Evolutionary conservation across 2,797 vertebrate genomes (phyloP), one percentile per base, ranked within the genome.

Genomic region (Hoplostethus mediterraneus): DNA sequence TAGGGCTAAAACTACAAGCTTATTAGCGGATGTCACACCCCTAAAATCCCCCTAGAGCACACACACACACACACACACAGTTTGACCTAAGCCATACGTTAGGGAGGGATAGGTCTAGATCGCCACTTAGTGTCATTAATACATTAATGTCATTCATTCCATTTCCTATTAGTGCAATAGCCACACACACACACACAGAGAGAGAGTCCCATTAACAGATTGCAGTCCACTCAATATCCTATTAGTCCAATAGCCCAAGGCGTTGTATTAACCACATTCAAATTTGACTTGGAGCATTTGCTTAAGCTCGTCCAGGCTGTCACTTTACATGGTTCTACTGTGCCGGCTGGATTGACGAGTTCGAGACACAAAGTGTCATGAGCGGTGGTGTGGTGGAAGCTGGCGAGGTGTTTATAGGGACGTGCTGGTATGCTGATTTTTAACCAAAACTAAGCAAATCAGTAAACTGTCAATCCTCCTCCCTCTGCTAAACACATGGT

Each of bases 71-170:
- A 57, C 54, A 44, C 25, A 59, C 64, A 56, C 52, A 36, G 56
- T 64, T 55, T 78, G 63, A 70, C 76, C 69, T 74, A 42, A 68
- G 54, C 87, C 91, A 89, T 90, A 88, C 90, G 89, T 86, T 77
- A 81, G 54, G 36, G 73, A 62, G 53, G 79, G 86, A 81, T 90
- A 86, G 87, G 54, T 72, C 79, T 57, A 57, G 60, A 57, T 81
- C 78, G 81, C 63, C 67, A 83, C 72, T 74, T 55, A 80, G 59
- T 73, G 83, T 67, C 77, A 76, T 53, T 73, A 79, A 76, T 67
- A 42, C 68, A 72, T 57, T 82, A 78, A 81, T 59, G 71, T 67
- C 77, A 81, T 82, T 79, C 57, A 69, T 79, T 78, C n/a, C 76
- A 21, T 67, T 78, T 63, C 51, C 70, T 52, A 11, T 73, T 59